Evolutionary conservation across 2,113 vertebrate species (phyloP).

Genomic region (Anoura caudifer): DNA sequence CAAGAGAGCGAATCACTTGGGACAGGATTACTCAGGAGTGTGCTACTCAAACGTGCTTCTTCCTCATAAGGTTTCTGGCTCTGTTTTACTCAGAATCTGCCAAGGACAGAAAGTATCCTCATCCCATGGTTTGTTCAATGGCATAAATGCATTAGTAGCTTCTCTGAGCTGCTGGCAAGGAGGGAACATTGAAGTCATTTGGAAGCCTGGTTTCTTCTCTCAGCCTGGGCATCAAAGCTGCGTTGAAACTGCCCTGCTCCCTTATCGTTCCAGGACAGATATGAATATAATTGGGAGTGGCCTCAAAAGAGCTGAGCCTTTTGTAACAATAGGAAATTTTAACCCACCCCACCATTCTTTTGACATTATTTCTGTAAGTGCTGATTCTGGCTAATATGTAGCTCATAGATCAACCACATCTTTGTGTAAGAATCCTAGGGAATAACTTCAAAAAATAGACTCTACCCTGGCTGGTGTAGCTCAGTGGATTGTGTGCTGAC

Average conservation of each 20-base stretch:
- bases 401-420: no score
- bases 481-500: no score
- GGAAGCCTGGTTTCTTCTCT: neutral
- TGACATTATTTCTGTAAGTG: no score
- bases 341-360: no score
- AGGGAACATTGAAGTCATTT: constrained; percentile 2
- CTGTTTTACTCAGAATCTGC: constrained; percentile 7
- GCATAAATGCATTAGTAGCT: neutral
- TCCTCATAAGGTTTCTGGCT: neutral
- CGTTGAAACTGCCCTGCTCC: neutral
- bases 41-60: neutral
- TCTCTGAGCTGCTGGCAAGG: neutral
- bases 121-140: neutral
- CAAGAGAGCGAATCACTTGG: neutral
- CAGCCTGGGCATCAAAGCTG: neutral
- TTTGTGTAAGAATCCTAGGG: no score
- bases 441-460: no score
- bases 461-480: no score
- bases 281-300: neutral
- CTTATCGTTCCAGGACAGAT: constrained; percentile 14
- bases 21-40: neutral
- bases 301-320: neutral
- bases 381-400: no score
- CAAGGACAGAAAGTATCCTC: neutral
- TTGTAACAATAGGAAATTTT: no score